Conservation (phyloP, 2,113 vertebrate genomes). For the Arothron firmamentum region DNA sequence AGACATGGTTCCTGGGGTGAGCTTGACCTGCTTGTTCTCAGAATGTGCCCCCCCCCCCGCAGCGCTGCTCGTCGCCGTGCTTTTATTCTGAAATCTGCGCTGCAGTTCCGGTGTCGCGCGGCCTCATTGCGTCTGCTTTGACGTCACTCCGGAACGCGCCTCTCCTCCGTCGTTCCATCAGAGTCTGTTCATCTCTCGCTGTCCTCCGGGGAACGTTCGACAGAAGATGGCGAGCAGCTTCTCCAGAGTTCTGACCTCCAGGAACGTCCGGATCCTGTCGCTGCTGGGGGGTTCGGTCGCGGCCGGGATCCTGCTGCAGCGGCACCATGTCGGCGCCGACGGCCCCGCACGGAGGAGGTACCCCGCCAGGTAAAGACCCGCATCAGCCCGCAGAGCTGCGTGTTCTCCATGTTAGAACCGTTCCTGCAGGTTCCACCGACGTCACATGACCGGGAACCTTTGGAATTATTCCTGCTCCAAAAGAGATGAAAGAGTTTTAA, state of each 20-base stretch:
- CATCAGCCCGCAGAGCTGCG: neutral
- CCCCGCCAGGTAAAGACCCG: constrained; percentile 81
- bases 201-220: neutral
- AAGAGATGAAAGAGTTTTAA: too few relatives aligned
- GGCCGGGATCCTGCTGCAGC: constrained; percentile 79
- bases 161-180: constrained; percentile 24
- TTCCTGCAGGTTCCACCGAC: too few relatives aligned
- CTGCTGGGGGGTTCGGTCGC: constrained; percentile 85
- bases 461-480: too few relatives aligned
- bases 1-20: neutral
- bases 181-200: constrained; percentile 26
- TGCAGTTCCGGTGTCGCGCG: neutral
- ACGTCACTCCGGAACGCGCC: neutral
- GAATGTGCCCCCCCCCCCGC: too few relatives aligned
- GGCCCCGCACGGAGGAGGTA: constrained; percentile 79
- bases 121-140: neutral
- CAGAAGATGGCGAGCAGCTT: constrained; percentile 83
- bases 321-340: constrained; percentile 79
- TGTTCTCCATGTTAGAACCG: too few relatives aligned
- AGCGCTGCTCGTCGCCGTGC: too few relatives aligned
- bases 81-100: constrained; percentile 28
- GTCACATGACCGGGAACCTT: too few relatives aligned
- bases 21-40: neutral
- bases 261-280: constrained; percentile 79
- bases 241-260: constrained; percentile 78